A percentile compares a stretch with the other conserved stretches of the same genome.
These are phyloP conservation scores for Irena cyanogastra DNA, from an alignment of 2,113 vertebrate genomes.

Conservation along the genomic window DNA sequence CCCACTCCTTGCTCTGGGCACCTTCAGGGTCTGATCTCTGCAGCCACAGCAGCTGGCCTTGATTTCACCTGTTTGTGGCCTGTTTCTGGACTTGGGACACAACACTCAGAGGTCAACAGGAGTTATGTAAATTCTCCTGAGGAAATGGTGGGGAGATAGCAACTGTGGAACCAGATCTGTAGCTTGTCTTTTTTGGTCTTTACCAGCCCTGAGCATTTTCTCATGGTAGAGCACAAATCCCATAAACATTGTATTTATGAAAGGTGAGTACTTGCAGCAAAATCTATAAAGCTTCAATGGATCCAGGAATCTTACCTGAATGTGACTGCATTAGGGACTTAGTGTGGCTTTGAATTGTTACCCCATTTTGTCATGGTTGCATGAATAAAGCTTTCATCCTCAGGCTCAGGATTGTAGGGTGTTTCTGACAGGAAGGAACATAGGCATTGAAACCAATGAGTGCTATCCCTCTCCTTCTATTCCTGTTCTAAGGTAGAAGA, in stretches of 20 bases:
- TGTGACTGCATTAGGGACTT: not conserved
- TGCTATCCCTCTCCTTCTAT: not conserved
- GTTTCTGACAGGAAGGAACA: not conserved
- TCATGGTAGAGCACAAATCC: not conserved
- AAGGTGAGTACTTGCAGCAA: not conserved
- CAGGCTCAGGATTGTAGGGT: not conserved
- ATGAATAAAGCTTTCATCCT: not conserved
- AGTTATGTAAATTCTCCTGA: not conserved
- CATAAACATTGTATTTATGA: not conserved
- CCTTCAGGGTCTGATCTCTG: not conserved
- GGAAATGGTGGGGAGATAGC: not conserved
- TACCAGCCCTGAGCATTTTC: not conserved
- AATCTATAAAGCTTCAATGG: not conserved
- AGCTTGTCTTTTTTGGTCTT: not conserved
- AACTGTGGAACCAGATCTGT: not conserved
- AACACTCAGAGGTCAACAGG: not conserved
- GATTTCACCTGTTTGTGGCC: not conserved
- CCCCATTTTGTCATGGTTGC: not conserved
- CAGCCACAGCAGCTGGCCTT: not conserved
- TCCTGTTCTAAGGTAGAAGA: not conserved
- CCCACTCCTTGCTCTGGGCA: not conserved
- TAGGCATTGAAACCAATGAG: not conserved
- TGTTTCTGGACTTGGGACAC: not conserved
- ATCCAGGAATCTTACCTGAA: not conserved
- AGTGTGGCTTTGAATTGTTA: not conserved